Base-by-base conservation (phyloP, 2,888 invertebrate species). In the Cremastinae sp. region DNA sequence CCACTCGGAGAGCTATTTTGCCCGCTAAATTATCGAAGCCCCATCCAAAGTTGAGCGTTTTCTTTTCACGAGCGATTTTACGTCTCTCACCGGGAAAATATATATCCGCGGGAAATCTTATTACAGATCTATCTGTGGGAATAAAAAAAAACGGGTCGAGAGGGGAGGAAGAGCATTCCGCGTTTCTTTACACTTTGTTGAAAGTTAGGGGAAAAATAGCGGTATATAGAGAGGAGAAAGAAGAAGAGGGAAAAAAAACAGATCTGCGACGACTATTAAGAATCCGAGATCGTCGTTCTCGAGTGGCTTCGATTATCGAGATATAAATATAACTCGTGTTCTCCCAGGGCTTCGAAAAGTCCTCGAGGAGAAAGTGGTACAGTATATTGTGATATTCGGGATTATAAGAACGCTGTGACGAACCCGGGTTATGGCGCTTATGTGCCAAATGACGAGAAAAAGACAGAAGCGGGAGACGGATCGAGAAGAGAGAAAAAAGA, bases 261-360 rank as follows among this genome's bases (percentile, higher is more conserved):
- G 41, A 34, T 61, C 68, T 62, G 69, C 56, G 62, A 58, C 53
- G 74, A 74, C 66, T 68, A 68, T 59, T 47, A 61, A 61, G 58
- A 61, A 74, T 28, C 53, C 53, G 68, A 74, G 36, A 72, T 72
- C 51, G 58, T 72, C 56, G 36, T 20, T 56, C n/a, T 51, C 20
- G 51, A 72, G 58, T 65, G 72, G 53, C 53, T 58, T 41, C 72
- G 64, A 73, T 73, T 59, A 73, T 73, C 65, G 59, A 28, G 43
- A 51, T 73, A 73, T 66, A 73, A 73, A 73, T 73, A 73, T 59
- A 65, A 58, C 12, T 38, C 43, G 36, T 16, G 14, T 53, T n/a
- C n/a, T n/a, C n/a, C n/a, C n/a, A n/a, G n/a, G n/a, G n/a, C n/a
- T n/a, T 73, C 16, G 22, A 14, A 51, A 59, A 51, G 43, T 66